These are phyloP conservation scores for Maconellicoccus hirsutus DNA, from an alignment of 1,140 invertebrate genomes.

Conservation along the genomic window DNA sequence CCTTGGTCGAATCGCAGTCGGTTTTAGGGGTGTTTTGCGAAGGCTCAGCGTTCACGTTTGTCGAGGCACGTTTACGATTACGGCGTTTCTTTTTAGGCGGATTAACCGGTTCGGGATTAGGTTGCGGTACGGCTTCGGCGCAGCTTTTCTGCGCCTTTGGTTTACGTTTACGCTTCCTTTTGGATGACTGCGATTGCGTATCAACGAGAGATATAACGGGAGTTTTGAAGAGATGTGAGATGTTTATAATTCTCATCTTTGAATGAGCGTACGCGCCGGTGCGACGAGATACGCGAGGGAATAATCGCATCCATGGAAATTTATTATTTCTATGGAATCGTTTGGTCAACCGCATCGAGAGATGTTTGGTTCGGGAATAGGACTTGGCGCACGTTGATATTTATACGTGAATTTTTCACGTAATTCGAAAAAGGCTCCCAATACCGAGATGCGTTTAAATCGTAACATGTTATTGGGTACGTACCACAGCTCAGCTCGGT, in stretches of 20 bases:
- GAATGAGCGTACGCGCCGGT: no score
- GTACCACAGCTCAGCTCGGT: background rate
- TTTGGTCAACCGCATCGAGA: background rate
- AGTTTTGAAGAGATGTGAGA: conserved; percentile 21
- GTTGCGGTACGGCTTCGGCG: no score
- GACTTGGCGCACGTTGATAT: conserved; percentile 66
- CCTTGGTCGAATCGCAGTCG: background rate
- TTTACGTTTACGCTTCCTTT: conserved; percentile 1
- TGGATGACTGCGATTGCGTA: background rate
- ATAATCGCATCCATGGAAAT: no score
- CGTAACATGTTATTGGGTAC: background rate
- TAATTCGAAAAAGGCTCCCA: conserved; percentile 16
- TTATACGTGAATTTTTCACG: conserved; percentile 44
- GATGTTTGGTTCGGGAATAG: background rate
- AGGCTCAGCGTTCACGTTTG: no score
- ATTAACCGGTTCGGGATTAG: no score
- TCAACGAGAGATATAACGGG: background rate
- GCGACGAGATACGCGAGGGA: no score
- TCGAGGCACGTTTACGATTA: no score
- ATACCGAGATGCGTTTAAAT: conserved; percentile 26
- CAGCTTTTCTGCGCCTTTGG: background rate
- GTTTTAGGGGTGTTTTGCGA: no score
- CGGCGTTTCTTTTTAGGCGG: no score
- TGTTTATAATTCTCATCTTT: conserved; percentile 6
- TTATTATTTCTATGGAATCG: no score